A percentile compares a stretch with the other conserved stretches of the same genome.
Conservation (phyloP, 2,113 vertebrate species). For the Perognathus longimembris region DNA sequence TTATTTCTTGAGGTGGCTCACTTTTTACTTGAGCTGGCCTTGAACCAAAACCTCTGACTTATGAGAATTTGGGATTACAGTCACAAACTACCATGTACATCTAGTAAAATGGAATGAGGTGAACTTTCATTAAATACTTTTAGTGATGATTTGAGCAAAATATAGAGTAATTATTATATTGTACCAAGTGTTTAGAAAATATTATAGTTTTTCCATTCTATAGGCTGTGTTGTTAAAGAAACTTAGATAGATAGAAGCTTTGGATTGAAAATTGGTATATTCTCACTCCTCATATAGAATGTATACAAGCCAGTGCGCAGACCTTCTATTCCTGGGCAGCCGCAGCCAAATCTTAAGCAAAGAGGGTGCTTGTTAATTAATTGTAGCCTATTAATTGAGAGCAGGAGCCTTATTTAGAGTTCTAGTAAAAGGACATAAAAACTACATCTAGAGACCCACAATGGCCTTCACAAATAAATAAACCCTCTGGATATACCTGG, state of each 20-base stretch:
- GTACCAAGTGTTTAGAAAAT: background rate
- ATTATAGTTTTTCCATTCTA: background rate
- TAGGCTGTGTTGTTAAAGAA: background rate
- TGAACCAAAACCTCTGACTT: too few species aligned
- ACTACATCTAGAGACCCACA: background rate
- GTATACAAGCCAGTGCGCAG: background rate
- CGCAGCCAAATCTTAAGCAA: background rate
- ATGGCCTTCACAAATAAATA: background rate
- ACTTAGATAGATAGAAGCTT: background rate
- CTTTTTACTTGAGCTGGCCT: too few species aligned
- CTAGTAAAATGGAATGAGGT: too few species aligned
- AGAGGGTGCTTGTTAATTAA: background rate
- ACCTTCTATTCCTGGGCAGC: background rate
- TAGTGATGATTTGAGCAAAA: background rate
- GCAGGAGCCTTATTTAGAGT: background rate
- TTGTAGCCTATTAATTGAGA: background rate
- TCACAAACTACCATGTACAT: background rate
- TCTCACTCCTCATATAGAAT: background rate
- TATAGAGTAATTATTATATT: background rate
- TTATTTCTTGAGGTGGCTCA: too few species aligned
- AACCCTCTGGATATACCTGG: background rate
- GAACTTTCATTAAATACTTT: background rate
- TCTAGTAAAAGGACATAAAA: background rate
- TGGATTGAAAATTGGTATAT: background rate
- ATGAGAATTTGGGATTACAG: background rate